A percentile compares a stretch with the other conserved stretches of the same genome.
phyloP scores from a whole-genome alignment of 1,140 invertebrate species.

The Anoplolepis gracilipes region DNA sequence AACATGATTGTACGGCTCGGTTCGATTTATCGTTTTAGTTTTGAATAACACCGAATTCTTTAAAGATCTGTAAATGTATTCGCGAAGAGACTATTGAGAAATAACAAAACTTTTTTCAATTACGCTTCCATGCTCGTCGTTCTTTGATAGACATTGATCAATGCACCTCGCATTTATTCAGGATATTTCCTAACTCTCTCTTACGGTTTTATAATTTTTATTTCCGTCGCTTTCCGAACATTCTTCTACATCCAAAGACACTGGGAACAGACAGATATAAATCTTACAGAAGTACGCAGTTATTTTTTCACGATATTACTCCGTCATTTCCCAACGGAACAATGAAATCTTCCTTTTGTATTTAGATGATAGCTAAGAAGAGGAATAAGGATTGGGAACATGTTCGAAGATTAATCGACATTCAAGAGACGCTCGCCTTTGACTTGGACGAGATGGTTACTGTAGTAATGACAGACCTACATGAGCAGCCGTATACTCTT shows the following conservation, averaged over 20 bases:
- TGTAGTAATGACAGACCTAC: conserved; percentile 89
- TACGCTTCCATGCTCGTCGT: conserved; percentile 30
- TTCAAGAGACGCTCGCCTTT: conserved; percentile 89
- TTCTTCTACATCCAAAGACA: neutral
- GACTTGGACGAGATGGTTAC: conserved; percentile 90
- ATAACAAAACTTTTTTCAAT: conserved; percentile 27
- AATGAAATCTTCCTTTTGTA: conserved; percentile 19
- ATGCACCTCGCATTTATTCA: conserved; percentile 10
- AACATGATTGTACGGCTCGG: neutral
- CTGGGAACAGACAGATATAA: neutral
- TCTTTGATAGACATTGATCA: conserved; percentile 50
- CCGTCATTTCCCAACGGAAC: neutral
- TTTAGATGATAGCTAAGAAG: conserved; percentile 90
- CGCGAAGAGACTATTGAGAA: neutral
- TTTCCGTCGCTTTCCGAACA: conserved; percentile 22
- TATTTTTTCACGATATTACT: neutral
- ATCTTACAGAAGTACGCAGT: neutral
- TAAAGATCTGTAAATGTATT: neutral
- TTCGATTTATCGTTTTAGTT: neutral
- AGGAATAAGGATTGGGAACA: conserved; percentile 88
- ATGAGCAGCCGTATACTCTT: conserved; percentile 91
- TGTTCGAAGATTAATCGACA: conserved; percentile 88
- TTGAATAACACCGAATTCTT: neutral
- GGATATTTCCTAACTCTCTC: conserved; percentile 14
- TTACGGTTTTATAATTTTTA: conserved; percentile 5